Evolutionary conservation across 2,113 vertebrate genomes (phyloP).

Genomic region (Lasiurus borealis): DNA sequence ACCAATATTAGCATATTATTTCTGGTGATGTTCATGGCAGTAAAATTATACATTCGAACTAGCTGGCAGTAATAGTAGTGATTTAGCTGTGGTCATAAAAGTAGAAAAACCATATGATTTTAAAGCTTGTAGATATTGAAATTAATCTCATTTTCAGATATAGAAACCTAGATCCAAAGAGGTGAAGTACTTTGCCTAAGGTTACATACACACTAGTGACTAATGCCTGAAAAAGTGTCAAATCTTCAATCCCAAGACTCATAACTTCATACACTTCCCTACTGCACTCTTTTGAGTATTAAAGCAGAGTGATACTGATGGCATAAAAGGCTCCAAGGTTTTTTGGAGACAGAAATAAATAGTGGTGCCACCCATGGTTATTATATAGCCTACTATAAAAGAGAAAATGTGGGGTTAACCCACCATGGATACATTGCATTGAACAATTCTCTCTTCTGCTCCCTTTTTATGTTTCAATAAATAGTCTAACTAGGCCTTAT

Average conservation of each 20-base stretch:
- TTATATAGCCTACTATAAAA: neutral
- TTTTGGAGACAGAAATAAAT: neutral
- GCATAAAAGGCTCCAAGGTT: neutral
- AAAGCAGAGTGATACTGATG: neutral
- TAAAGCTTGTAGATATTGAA: constrained; percentile 46
- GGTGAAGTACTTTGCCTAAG: neutral
- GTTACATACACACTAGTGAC: neutral
- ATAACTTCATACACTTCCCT: neutral
- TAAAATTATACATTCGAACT: constrained; percentile 57
- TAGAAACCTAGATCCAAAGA: constrained; percentile 21
- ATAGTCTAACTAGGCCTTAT: neutral
- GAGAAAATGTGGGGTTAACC: neutral
- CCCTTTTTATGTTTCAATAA: neutral
- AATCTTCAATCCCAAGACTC: neutral
- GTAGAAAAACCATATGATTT: constrained; percentile 30
- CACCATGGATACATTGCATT: neutral
- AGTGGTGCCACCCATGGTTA: neutral
- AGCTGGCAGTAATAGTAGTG: constrained; percentile 30
- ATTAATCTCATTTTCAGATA: constrained; percentile 60
- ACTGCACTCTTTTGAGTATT: neutral
- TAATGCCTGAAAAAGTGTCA: neutral
- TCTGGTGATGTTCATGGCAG: constrained; percentile 66
- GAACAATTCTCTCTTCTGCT: neutral
- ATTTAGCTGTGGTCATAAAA: constrained; percentile 50
- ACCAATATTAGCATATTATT: constrained; percentile 79